Base-by-base conservation (phyloP, 2,113 vertebrate species). In the Toxotes jaculatrix region DNA sequence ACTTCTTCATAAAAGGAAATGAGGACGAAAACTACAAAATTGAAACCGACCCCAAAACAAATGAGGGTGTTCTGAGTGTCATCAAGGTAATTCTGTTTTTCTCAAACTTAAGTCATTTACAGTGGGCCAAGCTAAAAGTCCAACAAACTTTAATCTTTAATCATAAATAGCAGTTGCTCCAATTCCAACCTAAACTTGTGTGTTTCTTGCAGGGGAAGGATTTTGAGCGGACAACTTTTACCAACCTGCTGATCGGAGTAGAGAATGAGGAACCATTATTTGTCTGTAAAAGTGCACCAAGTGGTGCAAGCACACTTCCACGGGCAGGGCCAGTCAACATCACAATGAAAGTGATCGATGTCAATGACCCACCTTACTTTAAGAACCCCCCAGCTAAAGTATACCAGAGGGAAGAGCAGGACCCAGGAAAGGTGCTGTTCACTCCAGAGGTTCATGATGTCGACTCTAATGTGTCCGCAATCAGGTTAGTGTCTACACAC, bases 41-140 rank as follows among this genome's bases (percentile, higher is more conserved):
- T 32, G 59, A 72, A 56, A 96, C 96, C 0, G 96, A 98, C 85
- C 93, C 93, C 0, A 14, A 77, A 16, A 96, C 95, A 61, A 97
- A 96, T 11, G 95, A 96, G 27, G 97, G 96, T 1, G 76, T 97
- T 60, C 55, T 97, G 42, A 93, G 74, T 13, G 63, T 97, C 14
- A 49, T 95, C 45, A 93, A 97, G 96, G 97, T 96, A 94, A 74
- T 56, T 31, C 6, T 51, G 9, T 21, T 23, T 42, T 53, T 74
- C 2, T 40, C 16, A 79, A 36, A 55, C 1, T 3, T 32, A 2
- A 21, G 43, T 56, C 0, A 45, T 51, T 70, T 16, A 59, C 19
- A 38, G 7, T 31, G 14, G 3, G 14, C 2, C n/a, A 66, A 47
- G 40, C 13, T 66, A 9, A 36, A 40, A 51, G 23, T 32, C 34